phyloP scores from a whole-genome alignment of 1,140 invertebrate genomes.

The Drosophila sp. region DNA sequence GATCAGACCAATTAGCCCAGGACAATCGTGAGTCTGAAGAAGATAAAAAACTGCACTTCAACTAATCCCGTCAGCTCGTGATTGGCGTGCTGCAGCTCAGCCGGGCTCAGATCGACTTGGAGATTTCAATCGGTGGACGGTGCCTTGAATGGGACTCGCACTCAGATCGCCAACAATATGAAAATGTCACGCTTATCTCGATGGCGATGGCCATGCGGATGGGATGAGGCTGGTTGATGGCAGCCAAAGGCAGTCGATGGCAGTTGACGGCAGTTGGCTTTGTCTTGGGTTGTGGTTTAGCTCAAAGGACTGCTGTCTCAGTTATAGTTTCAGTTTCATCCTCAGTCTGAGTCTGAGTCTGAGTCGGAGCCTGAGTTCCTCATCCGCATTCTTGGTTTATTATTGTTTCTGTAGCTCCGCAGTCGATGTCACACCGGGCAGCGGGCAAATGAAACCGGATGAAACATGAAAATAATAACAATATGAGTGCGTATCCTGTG shows the following conservation, averaged over 20 bases:
- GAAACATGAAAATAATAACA: conserved; percentile 76
- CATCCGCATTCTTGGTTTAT: neutral
- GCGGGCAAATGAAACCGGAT: conserved; percentile 75
- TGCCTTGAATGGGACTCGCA: conserved; percentile 47
- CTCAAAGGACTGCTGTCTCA: conserved; percentile 49
- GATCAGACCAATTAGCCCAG: conserved; percentile 70
- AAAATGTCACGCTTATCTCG: conserved; percentile 83
- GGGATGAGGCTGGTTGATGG: neutral
- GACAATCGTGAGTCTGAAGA: conserved; percentile 22
- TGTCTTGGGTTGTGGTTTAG: conserved; percentile 65
- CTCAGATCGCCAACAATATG: conserved; percentile 69
- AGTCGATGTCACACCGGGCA: conserved; percentile 22
- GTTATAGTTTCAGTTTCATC: conserved; percentile 43
- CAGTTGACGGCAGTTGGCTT: conserved; percentile 15
- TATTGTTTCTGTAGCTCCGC: conserved; percentile 58
- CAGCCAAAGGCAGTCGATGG: no score
- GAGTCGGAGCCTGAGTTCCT: conserved; percentile 2
- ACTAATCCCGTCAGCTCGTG: conserved; percentile 77
- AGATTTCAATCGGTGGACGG: conserved; percentile 45
- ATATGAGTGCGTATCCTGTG: conserved; percentile 75
- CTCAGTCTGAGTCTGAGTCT: conserved; percentile 16
- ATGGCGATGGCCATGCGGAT: conserved; percentile 18
- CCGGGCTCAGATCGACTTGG: conserved; percentile 14
- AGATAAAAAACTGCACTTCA: conserved; percentile 63
- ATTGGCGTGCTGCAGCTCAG: conserved; percentile 65